A percentile compares a stretch with the other conserved stretches of the same genome.
phyloP scores from a whole-genome alignment of 2,113 vertebrate species.

The Aix galericulata region DNA sequence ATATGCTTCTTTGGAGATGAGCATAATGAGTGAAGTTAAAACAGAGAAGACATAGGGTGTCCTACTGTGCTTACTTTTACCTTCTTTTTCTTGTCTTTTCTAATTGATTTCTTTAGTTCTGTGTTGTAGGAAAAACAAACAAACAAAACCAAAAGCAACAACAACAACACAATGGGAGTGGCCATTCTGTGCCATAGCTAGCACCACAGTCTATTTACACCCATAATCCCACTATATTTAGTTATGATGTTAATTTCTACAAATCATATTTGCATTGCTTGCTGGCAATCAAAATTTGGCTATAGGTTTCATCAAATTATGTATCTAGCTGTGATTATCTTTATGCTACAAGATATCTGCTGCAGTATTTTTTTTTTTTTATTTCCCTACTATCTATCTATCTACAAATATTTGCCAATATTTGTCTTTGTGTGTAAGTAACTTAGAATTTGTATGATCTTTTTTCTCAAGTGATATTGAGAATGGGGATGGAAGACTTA shows the following conservation, averaged over 20 bases:
- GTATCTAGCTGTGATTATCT: background rate
- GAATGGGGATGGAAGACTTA: background rate
- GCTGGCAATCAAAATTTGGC: background rate
- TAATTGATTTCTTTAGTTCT: background rate
- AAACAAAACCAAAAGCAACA: background rate
- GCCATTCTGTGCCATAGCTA: background rate
- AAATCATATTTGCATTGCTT: background rate
- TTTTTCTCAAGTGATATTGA: background rate
- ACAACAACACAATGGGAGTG: background rate
- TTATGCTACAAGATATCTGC: background rate
- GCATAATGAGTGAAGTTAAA: background rate
- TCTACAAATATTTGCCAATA: background rate
- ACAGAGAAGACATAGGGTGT: background rate
- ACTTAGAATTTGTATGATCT: background rate
- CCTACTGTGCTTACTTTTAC: background rate
- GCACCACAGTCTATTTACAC: background rate
- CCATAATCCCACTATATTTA: accelerated
- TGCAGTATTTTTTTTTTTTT: background rate
- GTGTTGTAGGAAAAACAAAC: background rate
- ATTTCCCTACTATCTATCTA: too few species aligned
- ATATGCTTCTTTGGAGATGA: background rate
- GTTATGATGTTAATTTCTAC: background rate
- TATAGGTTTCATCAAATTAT: background rate
- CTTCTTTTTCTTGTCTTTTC: background rate
- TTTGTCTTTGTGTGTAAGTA: background rate